phyloP scores from a whole-genome alignment of 2,113 vertebrate genomes.

The Gambusia affinis region DNA sequence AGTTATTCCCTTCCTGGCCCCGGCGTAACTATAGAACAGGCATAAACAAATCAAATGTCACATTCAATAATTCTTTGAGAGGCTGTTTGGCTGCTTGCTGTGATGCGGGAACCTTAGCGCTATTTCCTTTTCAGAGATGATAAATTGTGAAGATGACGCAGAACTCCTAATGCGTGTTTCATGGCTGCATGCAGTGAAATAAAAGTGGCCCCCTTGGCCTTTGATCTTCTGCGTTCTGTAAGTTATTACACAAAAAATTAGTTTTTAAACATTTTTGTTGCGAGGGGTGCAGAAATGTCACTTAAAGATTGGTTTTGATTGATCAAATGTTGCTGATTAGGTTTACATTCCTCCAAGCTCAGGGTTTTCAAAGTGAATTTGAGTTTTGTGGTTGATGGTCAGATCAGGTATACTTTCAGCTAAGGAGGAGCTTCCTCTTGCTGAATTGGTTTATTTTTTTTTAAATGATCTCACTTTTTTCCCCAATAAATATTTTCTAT shows the following conservation, averaged over 20 bases:
- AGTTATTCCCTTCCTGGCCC: conserved; percentile 24
- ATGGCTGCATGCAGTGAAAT: conserved; percentile 19
- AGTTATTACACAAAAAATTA: conserved; percentile 46
- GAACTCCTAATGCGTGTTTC: conserved; percentile 48
- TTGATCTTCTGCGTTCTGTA: conserved; percentile 36
- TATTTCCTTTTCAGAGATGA: conserved; percentile 41
- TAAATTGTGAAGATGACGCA: conserved; percentile 52
- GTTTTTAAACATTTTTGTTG: conserved; percentile 52
- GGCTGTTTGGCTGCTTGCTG: conserved; percentile 59
- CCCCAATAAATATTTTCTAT: conserved; percentile 4
- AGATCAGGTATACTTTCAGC: conserved; percentile 26
- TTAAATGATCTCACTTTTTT: conserved; percentile 6
- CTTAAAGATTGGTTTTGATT: conserved; percentile 56
- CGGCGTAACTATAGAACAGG: conserved; percentile 38
- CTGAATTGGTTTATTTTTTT: conserved; percentile 16
- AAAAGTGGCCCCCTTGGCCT: conserved; percentile 38
- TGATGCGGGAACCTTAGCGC: conserved; percentile 57
- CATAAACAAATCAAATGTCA: conserved; percentile 65
- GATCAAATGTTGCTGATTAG: conserved; percentile 58
- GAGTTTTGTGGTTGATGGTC: conserved; percentile 36
- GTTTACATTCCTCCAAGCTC: conserved; percentile 31
- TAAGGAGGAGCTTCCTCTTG: conserved; percentile 31
- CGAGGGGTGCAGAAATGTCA: conserved; percentile 48
- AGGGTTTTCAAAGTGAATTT: conserved; percentile 37
- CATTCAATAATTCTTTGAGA: conserved; percentile 64